Conservation (phyloP, 2,113 vertebrate genomes). For the Python bivittatus region DNA sequence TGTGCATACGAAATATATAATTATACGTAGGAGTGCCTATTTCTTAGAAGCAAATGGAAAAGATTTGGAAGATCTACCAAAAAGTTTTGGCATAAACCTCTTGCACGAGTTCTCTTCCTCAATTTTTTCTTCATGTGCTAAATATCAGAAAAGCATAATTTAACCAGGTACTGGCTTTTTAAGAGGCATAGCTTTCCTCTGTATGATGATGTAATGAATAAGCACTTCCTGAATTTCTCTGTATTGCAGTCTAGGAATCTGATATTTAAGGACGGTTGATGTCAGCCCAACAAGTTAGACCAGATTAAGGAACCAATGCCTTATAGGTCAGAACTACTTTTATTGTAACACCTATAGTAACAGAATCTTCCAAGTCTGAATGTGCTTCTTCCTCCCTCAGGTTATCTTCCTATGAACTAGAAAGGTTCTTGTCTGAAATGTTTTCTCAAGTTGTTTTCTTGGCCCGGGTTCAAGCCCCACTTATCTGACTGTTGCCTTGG, state of each 20-base stretch:
- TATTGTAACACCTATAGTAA: not conserved
- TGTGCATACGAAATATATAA: not conserved
- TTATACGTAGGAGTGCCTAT: not conserved
- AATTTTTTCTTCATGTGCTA: not conserved
- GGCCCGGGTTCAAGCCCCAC: not conserved
- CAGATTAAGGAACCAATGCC: not conserved
- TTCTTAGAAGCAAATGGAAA: not conserved
- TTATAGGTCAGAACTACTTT: not conserved
- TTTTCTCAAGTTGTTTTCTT: not conserved
- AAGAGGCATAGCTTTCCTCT: not conserved
- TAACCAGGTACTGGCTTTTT: not conserved
- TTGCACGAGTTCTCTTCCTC: not conserved
- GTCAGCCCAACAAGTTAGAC: not conserved
- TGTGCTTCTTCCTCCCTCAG: not conserved
- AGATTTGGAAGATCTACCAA: not conserved
- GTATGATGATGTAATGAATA: not conserved
- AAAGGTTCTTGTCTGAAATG: not conserved
- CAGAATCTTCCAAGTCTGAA: not conserved
- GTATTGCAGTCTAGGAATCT: not conserved
- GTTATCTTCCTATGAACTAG: not conserved
- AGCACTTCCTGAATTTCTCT: not conserved
- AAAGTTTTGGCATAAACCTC: not conserved
- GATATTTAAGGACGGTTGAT: not conserved
- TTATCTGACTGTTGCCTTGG: not conserved
- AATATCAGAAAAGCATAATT: not conserved